phyloP scores from a whole-genome alignment of 2,797 vertebrate species.

The Sebastes aleutianus region DNA sequence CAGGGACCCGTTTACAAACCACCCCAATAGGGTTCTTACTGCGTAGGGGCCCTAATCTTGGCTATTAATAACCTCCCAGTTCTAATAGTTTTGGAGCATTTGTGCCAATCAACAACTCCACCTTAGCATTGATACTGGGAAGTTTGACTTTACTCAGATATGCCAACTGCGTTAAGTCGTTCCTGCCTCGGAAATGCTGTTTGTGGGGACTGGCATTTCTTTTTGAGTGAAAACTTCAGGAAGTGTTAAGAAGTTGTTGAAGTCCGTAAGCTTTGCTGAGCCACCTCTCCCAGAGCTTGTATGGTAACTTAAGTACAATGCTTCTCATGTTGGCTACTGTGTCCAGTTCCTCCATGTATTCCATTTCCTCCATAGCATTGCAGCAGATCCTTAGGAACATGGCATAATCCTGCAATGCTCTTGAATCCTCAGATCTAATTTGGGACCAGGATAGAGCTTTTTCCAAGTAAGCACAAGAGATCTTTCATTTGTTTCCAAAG shows the following conservation, averaged over 20 bases:
- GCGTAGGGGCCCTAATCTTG: not conserved
- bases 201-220: not conserved
- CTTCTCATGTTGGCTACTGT: not conserved
- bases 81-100: not conserved
- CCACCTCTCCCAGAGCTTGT: not conserved
- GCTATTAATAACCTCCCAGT: not conserved
- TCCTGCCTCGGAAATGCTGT: not conserved
- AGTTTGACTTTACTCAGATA: not conserved
- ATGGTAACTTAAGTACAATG: not conserved
- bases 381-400: not conserved
- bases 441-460: not conserved
- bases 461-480: not conserved
- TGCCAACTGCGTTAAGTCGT: not conserved
- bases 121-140: not conserved
- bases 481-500: not conserved
- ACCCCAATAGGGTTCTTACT: not conserved
- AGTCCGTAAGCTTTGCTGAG: too few relatives aligned
- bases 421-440: not conserved
- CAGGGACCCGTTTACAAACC: not conserved
- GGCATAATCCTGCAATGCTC: not conserved
- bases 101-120: not conserved
- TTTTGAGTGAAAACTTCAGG: too few relatives aligned
- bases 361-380: not conserved
- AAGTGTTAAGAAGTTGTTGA: too few relatives aligned
- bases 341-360: not conserved